Evolutionary conservation across 2,113 vertebrate genomes (phyloP).

Genomic region (Vanacampus margaritifer): DNA sequence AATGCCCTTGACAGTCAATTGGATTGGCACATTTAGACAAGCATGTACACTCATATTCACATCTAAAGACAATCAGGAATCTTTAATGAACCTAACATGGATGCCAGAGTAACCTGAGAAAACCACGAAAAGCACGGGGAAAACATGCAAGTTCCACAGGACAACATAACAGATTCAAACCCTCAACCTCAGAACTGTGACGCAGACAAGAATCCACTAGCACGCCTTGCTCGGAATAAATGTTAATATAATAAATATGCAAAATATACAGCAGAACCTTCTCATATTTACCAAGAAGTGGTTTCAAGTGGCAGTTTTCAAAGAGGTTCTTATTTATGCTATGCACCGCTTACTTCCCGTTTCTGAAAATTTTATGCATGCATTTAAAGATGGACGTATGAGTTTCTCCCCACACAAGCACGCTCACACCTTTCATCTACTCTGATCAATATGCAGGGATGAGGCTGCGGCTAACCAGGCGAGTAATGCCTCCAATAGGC

Average conservation of each 20-base stretch:
- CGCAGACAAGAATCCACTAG: too few relatives aligned
- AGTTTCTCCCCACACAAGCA: slow-evolving; percentile 7
- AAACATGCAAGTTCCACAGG: background rate
- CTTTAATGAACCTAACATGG: background rate
- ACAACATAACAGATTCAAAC: background rate
- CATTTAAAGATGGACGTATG: slow-evolving; percentile 4
- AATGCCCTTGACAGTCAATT: too few relatives aligned
- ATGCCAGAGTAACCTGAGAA: background rate
- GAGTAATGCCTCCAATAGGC: slow-evolving; percentile 42
- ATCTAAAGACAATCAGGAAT: background rate
- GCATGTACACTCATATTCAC: background rate
- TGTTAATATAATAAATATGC: background rate
- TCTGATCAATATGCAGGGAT: slow-evolving; percentile 35
- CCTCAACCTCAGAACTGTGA: background rate
- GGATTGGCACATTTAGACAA: too few relatives aligned
- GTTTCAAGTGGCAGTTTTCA: background rate
- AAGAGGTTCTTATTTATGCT: background rate
- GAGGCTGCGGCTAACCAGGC: slow-evolving; percentile 53
- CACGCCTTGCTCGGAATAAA: background rate
- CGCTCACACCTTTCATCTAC: slow-evolving; percentile 26
- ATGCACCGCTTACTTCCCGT: background rate
- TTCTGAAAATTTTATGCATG: slow-evolving; percentile 11
- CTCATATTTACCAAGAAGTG: background rate
- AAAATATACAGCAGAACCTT: background rate
- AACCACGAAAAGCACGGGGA: background rate